These are phyloP conservation scores for Cyclopterus lumpus DNA, from an alignment of 2,797 vertebrate species.

Conservation along the genomic window DNA sequence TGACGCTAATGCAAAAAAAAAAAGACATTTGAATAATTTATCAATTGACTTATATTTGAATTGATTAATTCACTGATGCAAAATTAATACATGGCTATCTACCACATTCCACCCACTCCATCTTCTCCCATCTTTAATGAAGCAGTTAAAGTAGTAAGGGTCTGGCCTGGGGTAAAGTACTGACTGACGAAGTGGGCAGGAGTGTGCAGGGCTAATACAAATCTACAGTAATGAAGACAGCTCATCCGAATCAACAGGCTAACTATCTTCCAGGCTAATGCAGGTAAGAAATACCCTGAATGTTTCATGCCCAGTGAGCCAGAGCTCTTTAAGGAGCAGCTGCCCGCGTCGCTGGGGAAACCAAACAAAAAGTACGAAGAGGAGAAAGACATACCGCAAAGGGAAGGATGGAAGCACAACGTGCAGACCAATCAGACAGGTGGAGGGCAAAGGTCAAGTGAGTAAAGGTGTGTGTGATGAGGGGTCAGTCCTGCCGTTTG, in stretches of 20 bases:
- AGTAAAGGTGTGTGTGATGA: conserved; percentile 34
- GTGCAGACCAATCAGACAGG: conserved; percentile 14
- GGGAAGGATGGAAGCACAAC: conserved; percentile 11
- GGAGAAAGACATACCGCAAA: background rate
- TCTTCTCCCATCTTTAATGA: conserved; percentile 75
- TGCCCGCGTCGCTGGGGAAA: background rate
- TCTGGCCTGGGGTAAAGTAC: conserved; percentile 65
- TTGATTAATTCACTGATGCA: conserved; percentile 93
- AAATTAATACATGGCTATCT: conserved; percentile 88
- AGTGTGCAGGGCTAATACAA: conserved; percentile 39
- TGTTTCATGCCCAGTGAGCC: conserved; percentile 26
- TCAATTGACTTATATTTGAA: conserved; percentile 91
- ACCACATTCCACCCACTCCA: conserved; percentile 58
- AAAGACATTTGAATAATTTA: conserved; percentile 89
- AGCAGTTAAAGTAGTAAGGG: conserved; percentile 72
- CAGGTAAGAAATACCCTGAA: conserved; percentile 12
- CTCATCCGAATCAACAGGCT: conserved; percentile 55
- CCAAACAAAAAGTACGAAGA: background rate
- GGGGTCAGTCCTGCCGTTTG: conserved; percentile 61
- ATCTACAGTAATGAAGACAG: conserved; percentile 55
- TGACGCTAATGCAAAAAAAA: conserved; percentile 73
- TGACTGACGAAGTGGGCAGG: conserved; percentile 38
- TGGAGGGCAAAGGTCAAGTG: conserved; percentile 40
- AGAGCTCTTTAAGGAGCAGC: conserved; percentile 19
- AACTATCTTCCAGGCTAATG: conserved; percentile 16